Base-by-base conservation (phyloP, 2,797 vertebrate genomes). In the Siniperca scherzeri region DNA sequence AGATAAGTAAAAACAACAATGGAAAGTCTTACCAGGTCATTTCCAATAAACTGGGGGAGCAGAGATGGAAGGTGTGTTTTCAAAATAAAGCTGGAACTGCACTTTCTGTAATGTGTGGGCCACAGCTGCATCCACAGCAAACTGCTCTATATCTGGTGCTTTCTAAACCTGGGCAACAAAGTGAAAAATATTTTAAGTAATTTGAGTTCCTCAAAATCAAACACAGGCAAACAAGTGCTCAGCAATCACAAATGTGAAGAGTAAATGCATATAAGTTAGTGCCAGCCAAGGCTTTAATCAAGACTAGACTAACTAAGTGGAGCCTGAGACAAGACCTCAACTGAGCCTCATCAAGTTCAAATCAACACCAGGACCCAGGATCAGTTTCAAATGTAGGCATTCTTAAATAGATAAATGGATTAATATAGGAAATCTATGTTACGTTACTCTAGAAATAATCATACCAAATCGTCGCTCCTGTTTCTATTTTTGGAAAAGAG, bases 21-120 rank as follows among this genome's bases (percentile, higher is more conserved):
- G 83, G 77, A 90, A 91, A 86, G 81, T 90, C 84, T 80, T 62
- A 72, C 21, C 67, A 78, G 85, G 87, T 92, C 89, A 87, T 67
- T 84, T 83, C 81, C 62, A 90, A 71, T 75, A 85, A 88, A 89
- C 9, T 19, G 11, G 14, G 42, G 19, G 46, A 65, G 13, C 50
- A 67, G 61, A 62, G 62, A 68, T 12, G 12, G 75, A 67, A 73
- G 71, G 25, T 38, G 79, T 42, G 68, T 77, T 77, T 56, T 55
- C 33, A 82, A 72, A 85, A 60, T 21, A 40, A 83, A 80, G 79
- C 68, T 21, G 77, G 76, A 83, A n/a, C 70, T 80, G 79, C 71
- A 85, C 9, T 89, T 86, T 85, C 2, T 71, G 0, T 66, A 76
- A 72, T 64, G 44, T 71, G 40, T 52, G 44, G 44, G n/a, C 40